phyloP scores from a whole-genome alignment of 2,797 vertebrate species.

The Acrossocheilus wenchowensis region DNA sequence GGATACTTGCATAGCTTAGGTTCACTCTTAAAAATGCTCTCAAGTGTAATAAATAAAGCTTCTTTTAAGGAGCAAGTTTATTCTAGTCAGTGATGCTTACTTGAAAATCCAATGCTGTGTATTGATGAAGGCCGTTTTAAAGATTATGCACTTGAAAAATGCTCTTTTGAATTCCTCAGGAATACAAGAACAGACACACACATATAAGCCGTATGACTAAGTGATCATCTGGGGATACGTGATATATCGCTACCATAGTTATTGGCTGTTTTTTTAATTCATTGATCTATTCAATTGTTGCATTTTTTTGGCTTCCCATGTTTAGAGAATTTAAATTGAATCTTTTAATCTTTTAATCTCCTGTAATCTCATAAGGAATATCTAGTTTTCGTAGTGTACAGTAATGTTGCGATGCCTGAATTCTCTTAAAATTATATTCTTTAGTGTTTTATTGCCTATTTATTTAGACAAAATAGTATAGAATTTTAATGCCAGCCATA shows the following conservation, averaged over 20 bases:
- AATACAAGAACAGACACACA: not conserved
- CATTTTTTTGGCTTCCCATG: no score
- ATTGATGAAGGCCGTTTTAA: constrained; percentile 59
- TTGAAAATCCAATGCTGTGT: constrained; percentile 43
- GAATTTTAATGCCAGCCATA: not conserved
- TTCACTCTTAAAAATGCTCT: constrained; percentile 67
- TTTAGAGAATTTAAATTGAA: not conserved
- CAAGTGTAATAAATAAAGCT: constrained; percentile 68
- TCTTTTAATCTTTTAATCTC: not conserved
- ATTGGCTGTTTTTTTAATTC: not conserved
- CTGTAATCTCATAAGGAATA: not conserved
- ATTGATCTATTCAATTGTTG: not conserved
- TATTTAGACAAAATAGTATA: not conserved
- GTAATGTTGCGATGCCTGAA: not conserved
- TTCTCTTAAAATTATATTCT: not conserved
- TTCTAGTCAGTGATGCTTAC: constrained; percentile 37
- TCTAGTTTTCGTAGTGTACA: not conserved
- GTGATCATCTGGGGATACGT: not conserved
- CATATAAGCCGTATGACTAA: not conserved
- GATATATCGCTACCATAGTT: not conserved
- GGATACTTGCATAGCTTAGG: constrained; percentile 68
- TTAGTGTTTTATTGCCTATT: not conserved
- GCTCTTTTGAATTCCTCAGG: not conserved
- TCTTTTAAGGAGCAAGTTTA: constrained; percentile 40
- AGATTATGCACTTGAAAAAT: constrained; percentile 40